A percentile compares a stretch with the other conserved stretches of the same genome.
Conservation (phyloP, 2,113 vertebrate genomes). For the Pteruthius melanotis region DNA sequence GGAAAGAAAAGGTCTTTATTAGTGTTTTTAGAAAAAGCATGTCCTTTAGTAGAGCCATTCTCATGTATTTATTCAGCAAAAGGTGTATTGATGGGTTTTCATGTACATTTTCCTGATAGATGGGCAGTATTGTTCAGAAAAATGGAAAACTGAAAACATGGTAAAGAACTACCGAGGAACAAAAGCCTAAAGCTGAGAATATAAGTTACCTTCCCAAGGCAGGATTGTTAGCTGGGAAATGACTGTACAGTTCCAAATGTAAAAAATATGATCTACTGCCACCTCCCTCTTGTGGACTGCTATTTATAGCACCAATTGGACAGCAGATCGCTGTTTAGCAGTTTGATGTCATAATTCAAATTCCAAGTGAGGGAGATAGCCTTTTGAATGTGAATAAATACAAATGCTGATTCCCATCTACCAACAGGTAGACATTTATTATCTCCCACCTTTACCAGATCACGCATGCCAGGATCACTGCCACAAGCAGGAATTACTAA, state of each 20-base stretch:
- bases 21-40: not conserved
- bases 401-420: not conserved
- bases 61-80: not conserved
- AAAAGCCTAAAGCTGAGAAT: not conserved
- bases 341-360: not conserved
- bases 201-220: not conserved
- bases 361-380: not conserved
- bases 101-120: not conserved
- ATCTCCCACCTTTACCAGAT: not conserved
- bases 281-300: not conserved
- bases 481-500: not conserved
- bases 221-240: not conserved
- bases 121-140: not conserved
- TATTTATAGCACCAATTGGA: slow-evolving; percentile 12
- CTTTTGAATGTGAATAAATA: not conserved
- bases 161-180: not conserved
- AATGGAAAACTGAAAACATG: not conserved
- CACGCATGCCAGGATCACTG: not conserved
- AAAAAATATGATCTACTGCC: not conserved
- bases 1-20: not conserved
- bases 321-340: not conserved
- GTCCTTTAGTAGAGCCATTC: not conserved
- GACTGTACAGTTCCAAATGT: not conserved
- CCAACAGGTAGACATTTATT: not conserved
- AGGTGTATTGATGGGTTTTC: not conserved